Conservation (phyloP, 2,888 invertebrate species). For the Ryuthela nishihirai region DNA sequence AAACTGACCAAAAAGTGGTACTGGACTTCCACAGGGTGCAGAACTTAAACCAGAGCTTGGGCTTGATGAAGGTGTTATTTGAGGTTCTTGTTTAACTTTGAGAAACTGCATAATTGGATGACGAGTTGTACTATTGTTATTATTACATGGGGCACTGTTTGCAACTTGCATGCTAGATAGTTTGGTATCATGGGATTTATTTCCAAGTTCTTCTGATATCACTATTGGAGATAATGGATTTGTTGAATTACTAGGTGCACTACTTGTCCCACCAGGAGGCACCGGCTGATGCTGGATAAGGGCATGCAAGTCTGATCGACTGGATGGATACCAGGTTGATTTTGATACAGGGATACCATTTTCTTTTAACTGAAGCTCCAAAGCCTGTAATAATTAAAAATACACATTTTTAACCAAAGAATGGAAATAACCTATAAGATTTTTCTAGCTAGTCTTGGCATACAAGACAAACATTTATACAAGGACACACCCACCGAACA, state of each 20-base stretch:
- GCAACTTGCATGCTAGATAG: too few relatives aligned
- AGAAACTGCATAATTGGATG: slow-evolving; percentile 26
- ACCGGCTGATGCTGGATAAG: slow-evolving; percentile 17
- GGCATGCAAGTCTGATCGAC: slow-evolving; percentile 14
- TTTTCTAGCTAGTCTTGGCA: too few relatives aligned
- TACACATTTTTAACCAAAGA: too few relatives aligned
- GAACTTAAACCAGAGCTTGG: slow-evolving; percentile 20
- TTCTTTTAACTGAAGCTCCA: slow-evolving; percentile 18
- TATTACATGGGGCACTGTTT: too few relatives aligned
- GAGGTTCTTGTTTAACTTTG: slow-evolving; percentile 12
- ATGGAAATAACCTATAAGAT: too few relatives aligned
- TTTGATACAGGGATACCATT: slow-evolving; percentile 13
- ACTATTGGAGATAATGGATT: too few relatives aligned
- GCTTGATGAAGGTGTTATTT: slow-evolving; percentile 5
- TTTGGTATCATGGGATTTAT: too few relatives aligned
- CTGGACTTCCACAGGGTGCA: slow-evolving; percentile 5
- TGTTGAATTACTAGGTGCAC: too few relatives aligned
- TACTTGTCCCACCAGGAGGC: background rate
- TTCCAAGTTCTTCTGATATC: too few relatives aligned
- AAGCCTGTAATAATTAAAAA: slow-evolving; percentile 2
- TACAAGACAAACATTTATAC: too few relatives aligned
- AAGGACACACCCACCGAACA: too few relatives aligned
- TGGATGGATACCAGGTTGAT: slow-evolving; percentile 23
- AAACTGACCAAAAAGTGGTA: slow-evolving; percentile 1
- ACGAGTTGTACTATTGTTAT: too few relatives aligned